phyloP scores from a whole-genome alignment of 2,888 invertebrate species.

The Polylopha cassiicola region DNA sequence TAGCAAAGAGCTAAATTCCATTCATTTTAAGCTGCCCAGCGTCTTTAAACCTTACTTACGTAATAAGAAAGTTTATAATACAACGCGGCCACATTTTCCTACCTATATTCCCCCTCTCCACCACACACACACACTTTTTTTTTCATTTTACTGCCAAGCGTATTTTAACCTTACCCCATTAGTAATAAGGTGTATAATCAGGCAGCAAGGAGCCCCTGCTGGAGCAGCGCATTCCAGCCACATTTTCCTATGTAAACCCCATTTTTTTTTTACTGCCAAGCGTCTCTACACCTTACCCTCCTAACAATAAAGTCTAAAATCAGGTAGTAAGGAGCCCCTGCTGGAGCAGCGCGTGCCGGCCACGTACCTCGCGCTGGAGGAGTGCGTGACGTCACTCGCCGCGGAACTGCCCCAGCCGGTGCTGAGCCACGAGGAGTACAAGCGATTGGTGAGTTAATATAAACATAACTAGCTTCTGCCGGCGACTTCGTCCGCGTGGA shows the following conservation, averaged over 20 bases:
- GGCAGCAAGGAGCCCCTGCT: slow-evolving; percentile 93
- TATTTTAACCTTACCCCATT: neutral
- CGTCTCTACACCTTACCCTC: too few relatives aligned
- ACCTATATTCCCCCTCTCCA: too few relatives aligned
- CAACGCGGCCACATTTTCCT: too few relatives aligned
- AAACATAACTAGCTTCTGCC: neutral
- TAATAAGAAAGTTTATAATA: slow-evolving; percentile 10
- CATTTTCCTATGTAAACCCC: too few relatives aligned
- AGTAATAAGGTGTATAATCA: slow-evolving; percentile 33
- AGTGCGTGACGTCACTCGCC: slow-evolving; percentile 90
- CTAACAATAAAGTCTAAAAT: slow-evolving; percentile 10
- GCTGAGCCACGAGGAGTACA: slow-evolving; percentile 87
- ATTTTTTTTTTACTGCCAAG: too few relatives aligned
- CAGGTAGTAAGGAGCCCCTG: slow-evolving; percentile 92
- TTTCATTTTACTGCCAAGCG: too few relatives aligned
- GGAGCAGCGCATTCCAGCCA: too few relatives aligned
- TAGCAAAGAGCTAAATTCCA: too few relatives aligned
- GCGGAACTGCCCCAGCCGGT: slow-evolving; percentile 90
- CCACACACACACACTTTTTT: too few relatives aligned
- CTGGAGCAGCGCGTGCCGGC: slow-evolving; percentile 97
- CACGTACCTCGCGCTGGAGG: slow-evolving; percentile 95
- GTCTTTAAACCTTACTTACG: too few relatives aligned
- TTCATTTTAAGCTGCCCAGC: too few relatives aligned
- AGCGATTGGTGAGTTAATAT: slow-evolving; percentile 43
- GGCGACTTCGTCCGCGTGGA: too few relatives aligned